Evolutionary conservation across 2,797 vertebrate genomes (phyloP), one percentile per base, ranked within the genome.

Genomic region (Falco columbarius): DNA sequence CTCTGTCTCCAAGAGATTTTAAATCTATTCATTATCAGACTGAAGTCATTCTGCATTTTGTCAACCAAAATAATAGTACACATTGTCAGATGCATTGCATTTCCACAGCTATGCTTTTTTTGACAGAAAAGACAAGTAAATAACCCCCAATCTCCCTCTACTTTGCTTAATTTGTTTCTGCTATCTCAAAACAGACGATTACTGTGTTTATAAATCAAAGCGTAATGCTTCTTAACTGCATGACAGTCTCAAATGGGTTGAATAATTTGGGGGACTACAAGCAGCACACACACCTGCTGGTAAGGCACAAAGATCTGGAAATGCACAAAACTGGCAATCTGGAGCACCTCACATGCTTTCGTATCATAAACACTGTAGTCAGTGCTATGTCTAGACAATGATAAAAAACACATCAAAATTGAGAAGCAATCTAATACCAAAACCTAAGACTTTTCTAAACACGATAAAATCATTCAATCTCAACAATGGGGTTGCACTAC

Each of bases 91-190:
- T 88, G 44, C 22, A 46, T 38, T 44, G 42, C 15, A 66, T 95
- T 96, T 95, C 63, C 85, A 86, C 68, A 95, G 66, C 40, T 79
- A 47, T 77, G 74, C 3, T 89, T 89, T 87, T 93, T 93, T 79
- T 89, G 83, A 86, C 90, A 92, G 75, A 82, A 97, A 77, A 95
- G 75, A 95, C 77, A 95, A 92, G 86, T 70, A 95, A 97, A 96
- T 95, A 95, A 92, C 67, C n/a, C 68, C 16, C 49, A 94, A 51
- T 96, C 81, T 97, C 72, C 7, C 32, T 82, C 72, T 93, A 94
- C 63, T 97, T 96, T 93, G 49, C 87, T 83, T 97, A 94, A 97
- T 97, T 95, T 96, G 87, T 95, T 96, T 97, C 89, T 93, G 49
- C 66, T 97, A 71, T 95, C 89, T 96, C 89, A 86, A 93, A 95